A percentile compares a stretch with the other conserved stretches of the same genome.
phyloP scores from a whole-genome alignment of 1,140 invertebrate species.

The Nasonia vitripennis region DNA sequence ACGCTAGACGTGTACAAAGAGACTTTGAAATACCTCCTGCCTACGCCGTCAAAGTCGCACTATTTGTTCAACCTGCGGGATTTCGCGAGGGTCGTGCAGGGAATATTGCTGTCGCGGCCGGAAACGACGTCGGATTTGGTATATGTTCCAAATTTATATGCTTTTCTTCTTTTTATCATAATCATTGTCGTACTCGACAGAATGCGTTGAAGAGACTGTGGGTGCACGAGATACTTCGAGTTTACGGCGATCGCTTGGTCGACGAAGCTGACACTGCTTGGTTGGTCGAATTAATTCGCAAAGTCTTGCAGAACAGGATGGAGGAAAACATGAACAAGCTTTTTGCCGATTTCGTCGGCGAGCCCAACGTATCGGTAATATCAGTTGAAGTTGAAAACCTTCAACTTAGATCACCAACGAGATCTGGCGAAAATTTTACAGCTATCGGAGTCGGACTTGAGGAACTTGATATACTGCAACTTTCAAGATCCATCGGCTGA shows the following conservation, averaged over 20 bases:
- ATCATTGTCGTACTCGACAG: not conserved
- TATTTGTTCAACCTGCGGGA: conserved; percentile 97
- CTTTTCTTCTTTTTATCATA: not conserved
- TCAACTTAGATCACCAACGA: not conserved
- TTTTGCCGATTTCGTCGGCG: conserved; percentile 68
- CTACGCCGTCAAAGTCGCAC: conserved; percentile 93
- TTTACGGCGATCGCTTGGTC: conserved; percentile 95
- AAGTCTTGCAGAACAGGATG: conserved; percentile 76
- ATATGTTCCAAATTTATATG: conserved; percentile 72
- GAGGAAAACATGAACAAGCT: conserved; percentile 72
- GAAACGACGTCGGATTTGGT: conserved; percentile 60
- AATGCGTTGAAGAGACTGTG: conserved; percentile 89
- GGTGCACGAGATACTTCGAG: conserved; percentile 95
- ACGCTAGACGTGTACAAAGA: conserved; percentile 92
- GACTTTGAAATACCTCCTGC: conserved; percentile 87
- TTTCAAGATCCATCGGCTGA: conserved; percentile 95
- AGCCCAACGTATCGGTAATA: conserved; percentile 57
- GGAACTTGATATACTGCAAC: conserved; percentile 95
- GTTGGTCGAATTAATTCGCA: conserved; percentile 82
- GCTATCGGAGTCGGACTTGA: conserved; percentile 87
- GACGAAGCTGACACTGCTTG: conserved; percentile 88
- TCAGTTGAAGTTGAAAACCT: conserved; percentile 2
- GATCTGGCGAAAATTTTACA: conserved; percentile 57
- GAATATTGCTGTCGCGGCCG: conserved; percentile 63
- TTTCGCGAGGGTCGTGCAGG: conserved; percentile 93